Evolutionary conservation across 1,140 invertebrate species (phyloP), one percentile per base, ranked within the genome.

Genomic region (Caenorhabditis briggsae): DNA sequence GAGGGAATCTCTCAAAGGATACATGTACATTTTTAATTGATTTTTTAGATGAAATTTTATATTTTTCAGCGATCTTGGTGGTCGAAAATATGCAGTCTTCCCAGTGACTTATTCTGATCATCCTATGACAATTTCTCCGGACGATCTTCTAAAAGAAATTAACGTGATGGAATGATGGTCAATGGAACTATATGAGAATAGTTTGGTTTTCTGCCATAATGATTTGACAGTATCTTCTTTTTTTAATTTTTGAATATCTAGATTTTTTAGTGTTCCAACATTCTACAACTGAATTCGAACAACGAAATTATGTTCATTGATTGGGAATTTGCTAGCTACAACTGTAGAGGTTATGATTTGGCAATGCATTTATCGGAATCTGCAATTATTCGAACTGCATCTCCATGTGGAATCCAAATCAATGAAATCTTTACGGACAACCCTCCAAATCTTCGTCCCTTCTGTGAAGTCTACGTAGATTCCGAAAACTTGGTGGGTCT

Each of bases 331-430:
- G 59, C 59, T 8, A 61, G 8, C 5, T 61, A 61, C 23, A 61
- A 61, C n/a, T 61, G 11, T 23, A 23, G 59, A 61, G 59, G 59
- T 7, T 61, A 61, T 25, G 59, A 61, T 61, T 11, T 61, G 11
- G 59, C 59, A 25, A 61, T 61, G 59, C 59, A 61, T 61, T 25
- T 25, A 33, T 61, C 59, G 9, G 59, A 61, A 25, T 12, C 59
- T 11, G 59, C 59, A 25, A 33, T 61, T 25, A 3, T 61, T 33
- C 20, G 59, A 61, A 61, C 25, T 8, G 25, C 8, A 12, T 61
- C 59, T 12, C 59, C 23, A 9, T 9, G 20, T 25, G 59, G 59
- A 61, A 61, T 61, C n/a, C 3, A 61, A 25, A 61, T 61, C 25
- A 61, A 61, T 12, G 59, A 61, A 14, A 6, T 12, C 11, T 33